Evolutionary conservation across 1,140 invertebrate genomes (phyloP).

Genomic region (Pseudomyrmex pallidus): DNA sequence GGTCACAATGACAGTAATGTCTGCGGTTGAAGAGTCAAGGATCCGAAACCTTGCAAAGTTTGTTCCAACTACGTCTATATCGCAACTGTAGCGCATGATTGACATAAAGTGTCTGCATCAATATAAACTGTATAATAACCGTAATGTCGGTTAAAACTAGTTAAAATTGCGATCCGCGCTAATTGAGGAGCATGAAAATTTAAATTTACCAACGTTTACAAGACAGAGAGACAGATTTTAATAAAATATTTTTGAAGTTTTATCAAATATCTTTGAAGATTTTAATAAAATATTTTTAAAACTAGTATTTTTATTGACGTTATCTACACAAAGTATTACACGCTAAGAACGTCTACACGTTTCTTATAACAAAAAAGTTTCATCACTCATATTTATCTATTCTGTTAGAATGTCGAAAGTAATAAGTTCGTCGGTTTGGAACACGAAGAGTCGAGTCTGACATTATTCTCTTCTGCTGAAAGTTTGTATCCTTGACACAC

Average conservation of each 20-base stretch:
- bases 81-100: constrained; percentile 20
- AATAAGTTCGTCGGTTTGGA: constrained; percentile 10
- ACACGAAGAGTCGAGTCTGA: background rate
- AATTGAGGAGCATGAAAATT: background rate
- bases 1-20: constrained; percentile 55
- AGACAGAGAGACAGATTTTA: no score
- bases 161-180: background rate
- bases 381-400: constrained; percentile 7
- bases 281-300: constrained; percentile 1
- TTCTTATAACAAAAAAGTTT: background rate
- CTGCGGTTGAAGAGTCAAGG: constrained; percentile 62
- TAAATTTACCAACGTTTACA: background rate
- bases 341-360: background rate
- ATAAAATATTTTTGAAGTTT: background rate
- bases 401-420: background rate
- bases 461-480: constrained; percentile 54
- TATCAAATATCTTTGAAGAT: background rate
- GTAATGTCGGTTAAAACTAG: background rate
- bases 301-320: background rate
- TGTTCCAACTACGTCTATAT: constrained; percentile 26
- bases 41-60: constrained; percentile 65
- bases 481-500: constrained; percentile 74
- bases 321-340: no score
- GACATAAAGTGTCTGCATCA: constrained; percentile 14
- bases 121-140: constrained; percentile 6